Base-by-base conservation (phyloP, 2,888 invertebrate species). In the Pherbina coryleti region DNA sequence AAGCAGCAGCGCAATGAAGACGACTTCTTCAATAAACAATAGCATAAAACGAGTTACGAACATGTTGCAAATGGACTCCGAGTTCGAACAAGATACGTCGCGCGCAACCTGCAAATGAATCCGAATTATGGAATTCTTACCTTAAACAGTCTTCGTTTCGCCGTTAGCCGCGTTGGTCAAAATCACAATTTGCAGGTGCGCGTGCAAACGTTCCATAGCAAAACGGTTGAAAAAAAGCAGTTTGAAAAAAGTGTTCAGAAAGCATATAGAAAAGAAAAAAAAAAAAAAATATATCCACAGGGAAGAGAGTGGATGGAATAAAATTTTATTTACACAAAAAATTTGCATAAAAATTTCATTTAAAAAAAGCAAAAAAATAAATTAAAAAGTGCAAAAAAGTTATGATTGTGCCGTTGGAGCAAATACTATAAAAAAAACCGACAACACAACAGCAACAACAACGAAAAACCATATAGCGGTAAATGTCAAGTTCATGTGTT, bases 121-220 rank as follows among this genome's bases (percentile, higher is more conserved):
- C 34, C 64, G 17, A 66, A 34, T 31, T 8, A 57, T 53, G 53
- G 19, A 53, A 19, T 64, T 66, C 75, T 75, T 75, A 75, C 75
- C 75, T 67, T 75, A 75, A 75, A 75, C 78, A 79, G 79, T 79
- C 77, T 79, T 79, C 78, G 79, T 78, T 79, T 62, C 78, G 79
- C 79, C 79, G 79, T 79, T 79, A 79, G 72, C 78, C 78, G 78
- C 71, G 79, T 76, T 79, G 78, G 79, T 79, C 75, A 44, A 37
- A 22, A 19, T 11, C 4, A 14, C 31, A 17, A 57, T 49, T 53
- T 62, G 57, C 71, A 74, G 70, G 73, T 76, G 74, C 74, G 79
- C 74, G 76, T 74, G 49, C 5, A 57, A 28, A 71, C 31, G 31
- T 28, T 64, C 49, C 11, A 67, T 31, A 37, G 9, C 28, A 34